Base-by-base conservation (phyloP, 2,797 vertebrate genomes). In the Argentina silus region DNA sequence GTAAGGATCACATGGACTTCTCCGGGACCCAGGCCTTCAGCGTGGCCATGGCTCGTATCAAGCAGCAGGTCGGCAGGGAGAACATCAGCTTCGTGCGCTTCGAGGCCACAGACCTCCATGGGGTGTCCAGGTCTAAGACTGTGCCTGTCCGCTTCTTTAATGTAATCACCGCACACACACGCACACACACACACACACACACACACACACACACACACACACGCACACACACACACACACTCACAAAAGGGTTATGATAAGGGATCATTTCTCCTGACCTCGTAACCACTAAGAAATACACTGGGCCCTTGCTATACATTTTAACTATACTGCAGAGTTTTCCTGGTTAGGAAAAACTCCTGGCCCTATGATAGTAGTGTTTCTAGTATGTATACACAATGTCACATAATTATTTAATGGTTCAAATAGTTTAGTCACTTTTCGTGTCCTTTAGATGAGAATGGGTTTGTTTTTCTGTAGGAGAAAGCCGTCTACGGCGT, bases 41-140 rank as follows among this genome's bases (percentile, higher is more conserved):
- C 76, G 91, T 94, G 85, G 89, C 89, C 72, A 94, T 97, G 91
- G 96, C 97, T 82, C 93, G 93, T 76, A 96, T 98, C 86, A 96
- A 97, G 82, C 95, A 98, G 81, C 95, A 95, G 87, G 97, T 98
- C 78, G 90, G 92, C 74, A 91, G 92, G 78, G 96, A 97, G 78
- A 95, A 92, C 70, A 88, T 97, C 83, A 94, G 87, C 81, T 97
- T 98, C 74, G 94, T 99, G 21, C 93, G 95, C 69, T 98, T 99
- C 85, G 97, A 98, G 90, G 96, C 96, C 68, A 90, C 95, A 36
- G 97, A 98, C 78, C 94, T 99, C 70, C 96, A 98, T 6, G 97
- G 97, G 1, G 95, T 98, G 67, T 97, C 96, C 76, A 93, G 96
- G 84, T 98, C 95, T 81, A 98, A 97, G 92, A 98, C 91, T 1